phyloP scores from a whole-genome alignment of 1,140 invertebrate genomes.

The Hylyphantes graminicola region DNA sequence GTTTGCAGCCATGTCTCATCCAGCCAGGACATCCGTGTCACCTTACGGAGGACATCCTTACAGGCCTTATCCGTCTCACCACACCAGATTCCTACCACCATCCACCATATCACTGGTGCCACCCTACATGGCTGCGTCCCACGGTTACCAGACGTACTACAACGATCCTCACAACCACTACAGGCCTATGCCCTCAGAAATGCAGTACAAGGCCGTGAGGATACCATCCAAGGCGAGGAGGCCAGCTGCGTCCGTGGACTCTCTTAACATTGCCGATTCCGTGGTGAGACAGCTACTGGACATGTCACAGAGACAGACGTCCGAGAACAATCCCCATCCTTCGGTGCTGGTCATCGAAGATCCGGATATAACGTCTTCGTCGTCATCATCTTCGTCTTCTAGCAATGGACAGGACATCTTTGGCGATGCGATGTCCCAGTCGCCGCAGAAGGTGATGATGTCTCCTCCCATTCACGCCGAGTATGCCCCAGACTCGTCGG shows the following conservation, averaged over 20 bases:
- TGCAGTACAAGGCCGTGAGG: slow-evolving; percentile 42
- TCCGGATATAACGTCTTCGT: slow-evolving; percentile 32
- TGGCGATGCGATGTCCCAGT: slow-evolving; percentile 23
- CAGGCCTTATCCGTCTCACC: slow-evolving; percentile 45
- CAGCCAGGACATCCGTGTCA: slow-evolving; percentile 16
- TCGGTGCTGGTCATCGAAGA: slow-evolving; percentile 52
- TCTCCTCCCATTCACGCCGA: slow-evolving; percentile 44
- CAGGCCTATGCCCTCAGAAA: slow-evolving; percentile 30
- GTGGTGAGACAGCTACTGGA: slow-evolving; percentile 50
- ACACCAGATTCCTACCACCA: slow-evolving; percentile 33
- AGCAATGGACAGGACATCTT: slow-evolving; percentile 18
- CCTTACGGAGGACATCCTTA: slow-evolving; percentile 34
- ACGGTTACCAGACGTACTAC: not conserved
- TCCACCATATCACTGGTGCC: slow-evolving; percentile 36
- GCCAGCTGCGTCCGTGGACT: slow-evolving; percentile 14
- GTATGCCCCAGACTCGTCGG: slow-evolving; percentile 1
- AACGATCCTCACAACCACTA: slow-evolving; percentile 36
- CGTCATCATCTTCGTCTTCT: not conserved
- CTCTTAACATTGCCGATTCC: slow-evolving; percentile 40
- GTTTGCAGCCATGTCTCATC: slow-evolving; percentile 24
- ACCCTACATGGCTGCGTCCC: not conserved
- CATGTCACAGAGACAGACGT: slow-evolving; percentile 18
- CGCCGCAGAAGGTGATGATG: slow-evolving; percentile 32
- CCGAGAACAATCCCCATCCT: not conserved
- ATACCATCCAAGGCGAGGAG: slow-evolving; percentile 32